These are phyloP conservation scores for Lithobius niger DNA, from an alignment of 1,140 invertebrate species.

Conservation along the genomic window DNA sequence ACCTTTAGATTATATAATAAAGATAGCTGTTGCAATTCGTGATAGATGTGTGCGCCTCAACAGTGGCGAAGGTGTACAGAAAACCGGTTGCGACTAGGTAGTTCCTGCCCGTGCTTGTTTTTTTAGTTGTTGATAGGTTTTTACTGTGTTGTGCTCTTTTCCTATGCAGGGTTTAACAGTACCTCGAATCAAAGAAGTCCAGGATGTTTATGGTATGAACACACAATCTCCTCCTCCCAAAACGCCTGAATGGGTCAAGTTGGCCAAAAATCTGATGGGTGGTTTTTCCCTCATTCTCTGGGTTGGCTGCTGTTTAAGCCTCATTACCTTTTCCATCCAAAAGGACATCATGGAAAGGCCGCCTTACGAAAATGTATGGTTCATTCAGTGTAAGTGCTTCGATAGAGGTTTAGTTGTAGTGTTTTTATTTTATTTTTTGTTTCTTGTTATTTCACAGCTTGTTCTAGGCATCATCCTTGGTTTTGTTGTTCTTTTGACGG, in stretches of 20 bases:
- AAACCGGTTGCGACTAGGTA: too few relatives aligned
- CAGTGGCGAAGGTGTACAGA: too few relatives aligned
- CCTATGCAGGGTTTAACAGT: conserved; percentile 82
- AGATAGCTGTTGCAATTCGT: too few relatives aligned
- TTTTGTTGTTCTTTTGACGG: conserved; percentile 2
- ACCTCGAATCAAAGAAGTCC: conserved; percentile 81
- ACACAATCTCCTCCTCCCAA: conserved; percentile 86
- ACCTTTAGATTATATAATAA: too few relatives aligned
- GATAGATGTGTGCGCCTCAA: too few relatives aligned
- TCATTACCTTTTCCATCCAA: conserved; percentile 91
- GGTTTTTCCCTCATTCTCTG: conserved; percentile 92
- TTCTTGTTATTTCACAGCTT: conserved; percentile 8
- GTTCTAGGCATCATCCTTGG: conserved; percentile 9
- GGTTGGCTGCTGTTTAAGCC: conserved; percentile 94
- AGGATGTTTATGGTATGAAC: conserved; percentile 90
- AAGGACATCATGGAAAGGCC: conserved; percentile 73
- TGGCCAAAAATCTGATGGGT: conserved; percentile 94
- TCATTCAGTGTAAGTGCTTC: neutral
- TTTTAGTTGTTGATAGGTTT: too few relatives aligned
- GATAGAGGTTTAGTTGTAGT: too few relatives aligned
- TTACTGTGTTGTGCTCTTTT: too few relatives aligned
- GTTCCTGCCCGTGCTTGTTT: too few relatives aligned
- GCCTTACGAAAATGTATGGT: conserved; percentile 64
- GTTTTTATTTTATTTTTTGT: conserved; percentile 1
- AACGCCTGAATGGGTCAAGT: conserved; percentile 96